Conservation (phyloP, 2,888 invertebrate genomes). For the Chouioia cunea region DNA sequence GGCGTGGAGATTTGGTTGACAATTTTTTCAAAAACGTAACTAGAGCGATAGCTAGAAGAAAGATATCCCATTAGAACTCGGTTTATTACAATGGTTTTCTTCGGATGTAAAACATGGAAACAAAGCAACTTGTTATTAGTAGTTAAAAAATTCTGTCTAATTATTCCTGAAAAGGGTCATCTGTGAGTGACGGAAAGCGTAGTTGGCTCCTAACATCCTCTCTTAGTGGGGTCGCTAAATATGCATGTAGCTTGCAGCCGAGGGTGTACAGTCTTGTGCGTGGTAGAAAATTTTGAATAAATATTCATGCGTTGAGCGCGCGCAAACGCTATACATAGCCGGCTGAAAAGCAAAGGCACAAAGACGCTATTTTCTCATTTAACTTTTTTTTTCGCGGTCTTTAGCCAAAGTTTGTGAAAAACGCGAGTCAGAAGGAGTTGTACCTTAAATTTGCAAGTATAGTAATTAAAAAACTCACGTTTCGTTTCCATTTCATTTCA, state of each 20-base stretch:
- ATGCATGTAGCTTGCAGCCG: conserved; percentile 38
- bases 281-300: conserved; percentile 51
- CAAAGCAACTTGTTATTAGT: too few species aligned
- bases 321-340: conserved; percentile 11
- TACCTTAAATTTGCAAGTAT: conserved; percentile 42
- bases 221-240: conserved; percentile 42
- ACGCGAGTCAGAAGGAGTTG: conserved; percentile 5
- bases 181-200: conserved; percentile 43
- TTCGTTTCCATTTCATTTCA: not conserved
- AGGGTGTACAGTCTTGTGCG: conserved; percentile 19
- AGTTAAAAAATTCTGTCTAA: conserved; percentile 9
- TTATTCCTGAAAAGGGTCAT: conserved; percentile 43
- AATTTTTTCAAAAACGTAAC: too few species aligned
- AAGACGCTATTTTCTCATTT: conserved; percentile 42
- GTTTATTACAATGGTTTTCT: too few species aligned
- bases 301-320: conserved; percentile 49
- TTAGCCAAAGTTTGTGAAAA: conserved; percentile 27
- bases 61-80: too few species aligned
- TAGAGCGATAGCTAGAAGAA: too few species aligned
- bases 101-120: too few species aligned
- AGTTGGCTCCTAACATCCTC: conserved; percentile 47
- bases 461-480: conserved; percentile 28
- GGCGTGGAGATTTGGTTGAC: too few species aligned
- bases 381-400: conserved; percentile 19
- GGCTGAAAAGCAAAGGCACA: conserved; percentile 29